Base-by-base conservation (phyloP, 23 tunicate genomes). In the Styela clava region DNA sequence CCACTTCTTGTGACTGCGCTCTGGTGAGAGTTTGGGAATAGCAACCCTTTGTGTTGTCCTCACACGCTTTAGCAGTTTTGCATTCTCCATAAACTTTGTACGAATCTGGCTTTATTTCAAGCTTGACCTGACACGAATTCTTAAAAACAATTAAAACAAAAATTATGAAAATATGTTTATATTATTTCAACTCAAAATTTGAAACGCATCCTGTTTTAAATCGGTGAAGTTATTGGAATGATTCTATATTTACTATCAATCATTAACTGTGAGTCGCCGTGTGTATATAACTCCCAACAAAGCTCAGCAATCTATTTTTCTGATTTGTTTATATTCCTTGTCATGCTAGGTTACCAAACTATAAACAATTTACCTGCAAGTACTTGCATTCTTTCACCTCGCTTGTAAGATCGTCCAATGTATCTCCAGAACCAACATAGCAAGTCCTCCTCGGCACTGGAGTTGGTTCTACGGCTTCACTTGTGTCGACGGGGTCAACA, bases 321-420 rank as follows among this genome's bases (percentile, higher is more conserved):
- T n/a, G n/a, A n/a, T n/a, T n/a, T n/a, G n/a, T n/a, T n/a, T n/a
- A n/a, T n/a, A n/a, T n/a, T n/a, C n/a, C n/a, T n/a, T n/a, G n/a
- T n/a, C n/a, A n/a, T n/a, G n/a, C n/a, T n/a, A n/a, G n/a, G n/a
- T n/a, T n/a, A n/a, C n/a, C n/a, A n/a, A n/a, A n/a, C n/a, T n/a
- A n/a, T n/a, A n/a, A n/a, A n/a, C n/a, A 44, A 24, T 65, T 9
- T 21, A 76, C 81, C 65, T 76, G 62, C 65, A 52, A 29, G 64
- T 37, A 76, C 0, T 76, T n/a, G 2, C 81, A 76, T n/a, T 52
- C 81, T 76, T 76, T 76, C 24, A 23, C 22, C 64, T 36, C 81
- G 9, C 31, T 56, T 29, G 37, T n/a, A 44, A 44, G 9, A 64
- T 0, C 21, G 7, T 0, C 69, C 21, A 33, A 44, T 9, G 26